These are phyloP conservation scores for Tenthredo amoena DNA, from an alignment of 2,888 invertebrate species.

Conservation along the genomic window DNA sequence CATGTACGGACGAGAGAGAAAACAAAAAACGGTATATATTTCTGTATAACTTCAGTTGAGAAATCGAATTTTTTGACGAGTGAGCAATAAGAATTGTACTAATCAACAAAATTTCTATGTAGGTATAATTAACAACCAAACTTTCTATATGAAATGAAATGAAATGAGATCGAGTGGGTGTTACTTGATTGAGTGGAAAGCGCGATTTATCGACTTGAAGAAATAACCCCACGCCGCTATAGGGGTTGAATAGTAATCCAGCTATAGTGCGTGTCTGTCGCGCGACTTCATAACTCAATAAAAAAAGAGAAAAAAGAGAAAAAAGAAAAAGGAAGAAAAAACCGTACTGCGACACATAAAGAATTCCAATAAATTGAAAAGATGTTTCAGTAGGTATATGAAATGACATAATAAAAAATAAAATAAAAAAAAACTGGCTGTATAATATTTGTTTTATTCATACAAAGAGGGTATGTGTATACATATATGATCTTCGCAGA, in stretches of 20 bases:
- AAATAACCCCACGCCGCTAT: neutral
- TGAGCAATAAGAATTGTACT: too few relatives aligned
- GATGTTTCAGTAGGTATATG: neutral
- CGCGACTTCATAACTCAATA: neutral
- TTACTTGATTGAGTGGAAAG: neutral
- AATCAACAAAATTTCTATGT: too few relatives aligned
- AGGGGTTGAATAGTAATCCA: conserved; percentile 2
- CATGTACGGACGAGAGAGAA: too few relatives aligned
- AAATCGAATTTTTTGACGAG: too few relatives aligned
- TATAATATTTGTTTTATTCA: too few relatives aligned
- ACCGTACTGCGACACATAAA: neutral
- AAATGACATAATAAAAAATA: neutral
- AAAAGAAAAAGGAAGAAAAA: neutral
- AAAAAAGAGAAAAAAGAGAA: neutral
- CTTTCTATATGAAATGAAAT: neutral
- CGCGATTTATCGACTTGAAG: neutral
- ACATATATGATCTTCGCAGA: neutral
- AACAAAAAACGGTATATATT: too few relatives aligned
- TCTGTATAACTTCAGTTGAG: too few relatives aligned
- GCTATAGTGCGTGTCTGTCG: neutral
- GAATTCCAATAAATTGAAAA: neutral
- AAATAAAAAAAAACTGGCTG: neutral
- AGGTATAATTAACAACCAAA: too few relatives aligned
- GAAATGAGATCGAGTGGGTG: neutral
- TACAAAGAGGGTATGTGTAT: too few relatives aligned